Conservation (phyloP, 2,888 invertebrate genomes). For the Tribolium freemani region DNA sequence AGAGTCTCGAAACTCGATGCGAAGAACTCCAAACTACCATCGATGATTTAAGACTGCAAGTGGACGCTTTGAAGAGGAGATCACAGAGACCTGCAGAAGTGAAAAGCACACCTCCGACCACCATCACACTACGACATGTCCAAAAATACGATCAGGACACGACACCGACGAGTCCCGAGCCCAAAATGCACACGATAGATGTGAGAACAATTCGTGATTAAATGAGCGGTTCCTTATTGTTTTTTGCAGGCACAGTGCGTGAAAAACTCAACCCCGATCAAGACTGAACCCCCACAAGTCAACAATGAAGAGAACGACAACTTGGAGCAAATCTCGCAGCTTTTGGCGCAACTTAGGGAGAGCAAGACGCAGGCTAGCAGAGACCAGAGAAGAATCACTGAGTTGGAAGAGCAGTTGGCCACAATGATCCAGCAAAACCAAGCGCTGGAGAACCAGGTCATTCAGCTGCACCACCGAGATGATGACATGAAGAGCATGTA, state of each 20-base stretch:
- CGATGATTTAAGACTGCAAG: constrained; percentile 79
- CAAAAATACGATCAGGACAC: constrained; percentile 49
- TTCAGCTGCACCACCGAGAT: constrained; percentile 75
- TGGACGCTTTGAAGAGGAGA: constrained; percentile 71
- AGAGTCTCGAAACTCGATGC: constrained; percentile 84
- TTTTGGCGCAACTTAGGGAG: constrained; percentile 81
- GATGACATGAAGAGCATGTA: constrained; percentile 87
- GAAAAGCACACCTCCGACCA: constrained; percentile 17
- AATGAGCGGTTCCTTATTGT: not conserved
- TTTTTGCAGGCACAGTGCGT: constrained; percentile 18
- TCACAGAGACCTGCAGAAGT: constrained; percentile 48
- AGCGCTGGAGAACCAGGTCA: constrained; percentile 78
- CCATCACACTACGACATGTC: constrained; percentile 47
- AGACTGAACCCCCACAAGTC: constrained; percentile 9
- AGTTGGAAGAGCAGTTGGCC: constrained; percentile 84
- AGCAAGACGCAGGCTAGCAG: constrained; percentile 77
- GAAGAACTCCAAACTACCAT: constrained; percentile 87
- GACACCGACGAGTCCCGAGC: constrained; percentile 50
- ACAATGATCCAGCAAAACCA: constrained; percentile 80
- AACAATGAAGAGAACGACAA: constrained; percentile 43
- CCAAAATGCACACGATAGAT: constrained; percentile 49
- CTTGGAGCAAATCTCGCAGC: constrained; percentile 67
- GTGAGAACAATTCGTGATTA: constrained; percentile 10
- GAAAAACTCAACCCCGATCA: constrained; percentile 27
- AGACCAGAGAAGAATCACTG: constrained; percentile 80